These are phyloP conservation scores for Istiophorus platypterus DNA, from an alignment of 2,113 vertebrate genomes.

Conservation along the genomic window DNA sequence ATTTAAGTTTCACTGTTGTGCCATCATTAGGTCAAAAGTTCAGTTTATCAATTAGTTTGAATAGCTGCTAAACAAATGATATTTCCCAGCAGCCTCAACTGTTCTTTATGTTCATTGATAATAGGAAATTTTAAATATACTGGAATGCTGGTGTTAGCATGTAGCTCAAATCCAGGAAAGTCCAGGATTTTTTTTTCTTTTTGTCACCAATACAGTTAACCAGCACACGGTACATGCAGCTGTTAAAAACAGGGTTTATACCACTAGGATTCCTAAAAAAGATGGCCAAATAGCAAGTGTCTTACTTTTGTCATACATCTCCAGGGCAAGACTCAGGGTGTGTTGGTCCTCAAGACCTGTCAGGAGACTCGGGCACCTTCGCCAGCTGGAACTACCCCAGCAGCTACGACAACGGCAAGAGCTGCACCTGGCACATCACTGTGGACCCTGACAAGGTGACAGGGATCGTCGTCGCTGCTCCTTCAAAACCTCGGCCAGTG, in stretches of 20 bases:
- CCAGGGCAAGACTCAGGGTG: conserved; percentile 67
- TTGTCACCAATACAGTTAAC: neutral
- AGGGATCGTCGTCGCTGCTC: neutral
- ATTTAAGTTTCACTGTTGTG: neutral
- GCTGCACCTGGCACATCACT: conserved; percentile 83
- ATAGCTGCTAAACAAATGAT: neutral
- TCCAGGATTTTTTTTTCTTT: neutral
- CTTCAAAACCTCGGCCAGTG: neutral
- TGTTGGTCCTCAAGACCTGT: conserved; percentile 70
- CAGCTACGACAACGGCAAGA: conserved; percentile 79
- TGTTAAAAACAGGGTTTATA: neutral
- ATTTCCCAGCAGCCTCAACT: neutral
- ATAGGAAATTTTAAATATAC: neutral
- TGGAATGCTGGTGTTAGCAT: neutral
- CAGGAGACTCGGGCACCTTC: conserved; percentile 78
- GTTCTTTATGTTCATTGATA: neutral
- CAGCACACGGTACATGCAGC: neutral
- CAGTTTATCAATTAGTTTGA: neutral
- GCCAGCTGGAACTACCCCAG: conserved; percentile 82
- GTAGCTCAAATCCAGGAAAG: neutral
- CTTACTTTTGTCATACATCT: conserved; percentile 8
- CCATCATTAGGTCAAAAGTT: neutral
- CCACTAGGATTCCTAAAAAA: neutral
- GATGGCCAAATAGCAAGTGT: neutral
- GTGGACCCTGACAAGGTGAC: conserved; percentile 84